Base-by-base conservation (phyloP, 2,888 invertebrate genomes). In the Dasysyrphus albostriatus region DNA sequence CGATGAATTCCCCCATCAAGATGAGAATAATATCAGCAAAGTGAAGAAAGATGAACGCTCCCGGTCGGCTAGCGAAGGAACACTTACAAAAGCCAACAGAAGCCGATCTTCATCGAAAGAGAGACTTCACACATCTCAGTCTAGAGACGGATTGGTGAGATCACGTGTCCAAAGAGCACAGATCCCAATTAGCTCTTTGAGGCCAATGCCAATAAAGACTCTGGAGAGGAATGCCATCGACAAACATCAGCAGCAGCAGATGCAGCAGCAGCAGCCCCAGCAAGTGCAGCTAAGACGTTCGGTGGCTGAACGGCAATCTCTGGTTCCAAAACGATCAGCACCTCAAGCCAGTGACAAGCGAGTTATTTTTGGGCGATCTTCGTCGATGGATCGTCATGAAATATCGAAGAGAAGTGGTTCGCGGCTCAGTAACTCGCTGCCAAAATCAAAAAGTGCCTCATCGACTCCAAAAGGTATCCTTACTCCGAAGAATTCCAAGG, bases 331-430 rank as follows among this genome's bases (percentile, higher is more conserved):
- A 49, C 89, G 91, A 67, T 88, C 84, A 47, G 90, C 74, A 54
- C 47, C 79, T 12, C 90, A 84, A 83, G 75, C 49, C 72, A 63
- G 56, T 10, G 82, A 89, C 12, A 89, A 84, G n/a, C 73, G 83
- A 54, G 88, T 89, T 32, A 88, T 89, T 3, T 90, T 92, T 24
- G 89, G 88, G 1, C 89, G 91, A 7, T 90, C 91, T 0, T 89
- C 90, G 1, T 92, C 92, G 2, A 91, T 92, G 91, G 92, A 92
- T 89, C 90, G 92, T 19, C 90, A 89, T 69, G 91, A 92, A 76
- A 92, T 90, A 24, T 80, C 90, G 4, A 91, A 75, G 81, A 88
- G 89, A 51, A 90, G 81, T 73, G 88, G 34, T 34, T 89, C 79
- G 5, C 69, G 85, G 5, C 44, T 65, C 37, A 74, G 77, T 72